Evolutionary conservation across 2,113 vertebrate genomes (phyloP).

Genomic region (human (Homo sapiens)): GRCh38 chrX:106635501-106636000

Average conservation of each 20-base stretch:
- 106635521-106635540: conserved; percentile 17
- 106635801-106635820: conserved; percentile 21
- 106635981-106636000: conserved; percentile 41
- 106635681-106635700: conserved; percentile 38
- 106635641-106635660: not conserved
- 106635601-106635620: conserved; percentile 31
- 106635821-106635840: not conserved
- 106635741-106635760: conserved; percentile 1
- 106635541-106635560: conserved; percentile 12
- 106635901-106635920: conserved; percentile 36
- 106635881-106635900: not conserved
- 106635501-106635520: not conserved
- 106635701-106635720: not conserved
- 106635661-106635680: conserved; percentile 29
- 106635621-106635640: conserved; percentile 48
- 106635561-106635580: conserved; percentile 13
- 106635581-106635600: conserved; percentile 32
- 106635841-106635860: not conserved
- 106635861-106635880: conserved; percentile 42
- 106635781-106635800: not conserved
- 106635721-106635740: conserved; percentile 46
- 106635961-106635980: not conserved
- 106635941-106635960: not conserved
- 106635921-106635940: not conserved
- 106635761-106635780: not conserved